Percentiles rank a stretch among this genome's conserved stretches.
Conservation (phyloP, 2,113 vertebrate genomes). For the Hiodon alosoides region DNA sequence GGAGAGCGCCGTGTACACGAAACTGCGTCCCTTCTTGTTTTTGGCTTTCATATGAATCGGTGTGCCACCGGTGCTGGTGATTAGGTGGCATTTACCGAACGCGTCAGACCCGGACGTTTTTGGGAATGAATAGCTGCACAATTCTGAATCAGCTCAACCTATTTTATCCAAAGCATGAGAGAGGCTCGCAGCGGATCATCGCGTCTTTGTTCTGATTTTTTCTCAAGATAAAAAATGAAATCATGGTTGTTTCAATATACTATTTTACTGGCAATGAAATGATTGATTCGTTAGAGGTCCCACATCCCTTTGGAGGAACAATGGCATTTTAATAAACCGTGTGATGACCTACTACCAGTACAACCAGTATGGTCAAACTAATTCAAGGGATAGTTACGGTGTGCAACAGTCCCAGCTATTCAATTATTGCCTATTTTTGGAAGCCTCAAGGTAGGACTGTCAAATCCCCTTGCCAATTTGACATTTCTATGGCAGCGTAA, state of each 20-base stretch:
- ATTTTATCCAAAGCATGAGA: background rate
- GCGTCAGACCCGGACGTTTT: background rate
- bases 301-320: background rate
- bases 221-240: background rate
- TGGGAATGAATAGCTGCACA: background rate
- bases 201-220: background rate
- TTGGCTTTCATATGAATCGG: background rate
- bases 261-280: background rate
- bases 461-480: background rate
- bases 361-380: background rate
- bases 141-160: background rate
- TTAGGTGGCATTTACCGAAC: background rate
- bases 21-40: background rate
- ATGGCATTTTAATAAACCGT: background rate
- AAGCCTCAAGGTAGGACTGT: constrained; percentile 6
- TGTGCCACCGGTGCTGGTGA: background rate
- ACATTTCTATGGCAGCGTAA: background rate
- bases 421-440: background rate
- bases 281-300: no score
- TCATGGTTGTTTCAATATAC: background rate
- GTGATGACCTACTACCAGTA: background rate
- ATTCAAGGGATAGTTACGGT: background rate
- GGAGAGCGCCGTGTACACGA: background rate
- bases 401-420: background rate
- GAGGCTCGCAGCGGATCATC: background rate